Evolutionary conservation across 2,888 invertebrate genomes (phyloP).

Genomic region (Deladenus siricidicola): DNA sequence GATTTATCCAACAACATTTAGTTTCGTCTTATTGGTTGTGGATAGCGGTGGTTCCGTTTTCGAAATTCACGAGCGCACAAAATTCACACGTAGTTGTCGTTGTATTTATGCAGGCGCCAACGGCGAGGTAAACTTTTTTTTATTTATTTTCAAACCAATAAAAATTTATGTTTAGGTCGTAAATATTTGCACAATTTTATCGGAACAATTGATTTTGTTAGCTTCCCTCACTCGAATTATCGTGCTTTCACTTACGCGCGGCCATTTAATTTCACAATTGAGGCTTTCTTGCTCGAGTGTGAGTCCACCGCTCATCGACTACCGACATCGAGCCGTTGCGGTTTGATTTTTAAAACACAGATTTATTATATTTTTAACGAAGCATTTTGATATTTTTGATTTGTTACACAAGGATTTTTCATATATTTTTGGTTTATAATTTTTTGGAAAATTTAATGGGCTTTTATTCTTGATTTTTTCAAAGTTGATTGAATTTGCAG

Average conservation of each 20-base stretch:
- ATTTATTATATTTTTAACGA: too few relatives aligned
- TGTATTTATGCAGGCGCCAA: conserved; percentile 87
- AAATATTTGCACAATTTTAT: conserved; percentile 27
- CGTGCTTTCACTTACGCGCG: conserved; percentile 5
- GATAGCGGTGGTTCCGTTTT: conserved; percentile 44
- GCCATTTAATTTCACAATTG: conserved; percentile 8
- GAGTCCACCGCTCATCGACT: too few relatives aligned
- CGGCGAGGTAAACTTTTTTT: conserved; percentile 68
- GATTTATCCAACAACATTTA: neutral
- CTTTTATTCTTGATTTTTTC: too few relatives aligned
- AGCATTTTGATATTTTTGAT: too few relatives aligned
- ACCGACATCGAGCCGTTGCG: too few relatives aligned
- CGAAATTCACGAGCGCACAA: conserved; percentile 28
- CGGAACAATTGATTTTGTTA: conserved; percentile 35
- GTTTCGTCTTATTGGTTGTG: conserved; percentile 55
- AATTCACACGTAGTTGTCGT: conserved; percentile 55
- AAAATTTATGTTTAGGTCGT: conserved; percentile 31
- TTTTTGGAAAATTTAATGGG: too few relatives aligned
- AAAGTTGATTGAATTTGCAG: too few relatives aligned
- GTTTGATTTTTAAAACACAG: too few relatives aligned
- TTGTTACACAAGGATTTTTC: too few relatives aligned
- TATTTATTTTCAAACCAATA: too few relatives aligned
- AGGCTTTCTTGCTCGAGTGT: too few relatives aligned
- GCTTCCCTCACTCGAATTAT: conserved; percentile 38
- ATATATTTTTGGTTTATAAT: too few relatives aligned